Conservation (phyloP, 1,140 invertebrate species). For the Trinorchestia longiramus region DNA sequence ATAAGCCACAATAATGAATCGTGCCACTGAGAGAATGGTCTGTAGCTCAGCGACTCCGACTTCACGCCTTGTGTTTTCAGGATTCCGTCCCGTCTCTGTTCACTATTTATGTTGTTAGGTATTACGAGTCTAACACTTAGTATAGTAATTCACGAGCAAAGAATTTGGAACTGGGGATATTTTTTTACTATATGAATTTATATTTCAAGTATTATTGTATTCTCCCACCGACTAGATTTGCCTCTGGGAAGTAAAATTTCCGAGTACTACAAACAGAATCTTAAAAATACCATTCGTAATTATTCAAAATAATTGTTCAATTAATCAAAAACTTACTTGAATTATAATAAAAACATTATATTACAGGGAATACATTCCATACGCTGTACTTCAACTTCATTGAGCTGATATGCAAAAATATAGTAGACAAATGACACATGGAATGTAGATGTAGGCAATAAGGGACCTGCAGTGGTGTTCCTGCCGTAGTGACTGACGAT, state of each 20-base stretch:
- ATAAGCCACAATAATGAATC: not conserved
- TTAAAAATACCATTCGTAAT: no score
- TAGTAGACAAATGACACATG: not conserved
- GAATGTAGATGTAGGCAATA: not conserved
- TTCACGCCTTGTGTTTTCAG: not conserved
- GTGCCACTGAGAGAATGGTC: not conserved
- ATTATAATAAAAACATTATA: not conserved
- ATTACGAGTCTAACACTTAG: not conserved
- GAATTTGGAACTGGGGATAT: not conserved
- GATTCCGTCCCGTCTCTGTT: not conserved
- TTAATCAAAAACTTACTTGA: not conserved
- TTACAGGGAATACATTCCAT: not conserved
- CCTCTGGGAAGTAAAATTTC: no score
- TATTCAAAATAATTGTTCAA: no score
- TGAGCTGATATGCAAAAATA: not conserved
- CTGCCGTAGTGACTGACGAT: conserved; percentile 38
- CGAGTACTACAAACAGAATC: no score
- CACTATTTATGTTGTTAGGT: not conserved
- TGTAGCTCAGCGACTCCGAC: not conserved
- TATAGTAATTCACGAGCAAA: not conserved
- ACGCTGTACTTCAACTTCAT: not conserved
- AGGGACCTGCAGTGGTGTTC: conserved; percentile 32
- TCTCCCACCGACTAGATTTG: no score
- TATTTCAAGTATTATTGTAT: not conserved
- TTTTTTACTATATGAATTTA: not conserved